Base-by-base conservation (phyloP, 2,888 invertebrate genomes). In the Pharmacophagus antenor region DNA sequence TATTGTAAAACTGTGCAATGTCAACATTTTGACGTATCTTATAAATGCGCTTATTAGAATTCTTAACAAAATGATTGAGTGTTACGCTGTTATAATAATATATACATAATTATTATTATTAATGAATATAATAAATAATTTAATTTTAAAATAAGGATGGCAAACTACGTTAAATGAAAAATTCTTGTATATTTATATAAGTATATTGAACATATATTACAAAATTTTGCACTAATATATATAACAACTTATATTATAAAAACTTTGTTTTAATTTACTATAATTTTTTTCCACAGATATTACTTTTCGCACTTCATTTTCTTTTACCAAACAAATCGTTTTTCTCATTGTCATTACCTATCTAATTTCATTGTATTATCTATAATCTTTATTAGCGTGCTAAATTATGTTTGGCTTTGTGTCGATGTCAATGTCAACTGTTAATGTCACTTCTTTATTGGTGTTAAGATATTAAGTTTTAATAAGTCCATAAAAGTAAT, bases 401-500 rank as follows among this genome's bases (percentile, higher is more conserved):
- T 37, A 31, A 15, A n/a, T 44, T 44, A 8, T 44, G 18, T 44
- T 44, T 44, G 42, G 37, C n/a, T n/a, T 44, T 6, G 18, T 44
- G 42, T n/a, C 41, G 15, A 27, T 27, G 27, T 44, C 42, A 44
- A 44, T 44, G 42, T 44, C 42, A 44, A 6, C n/a, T 44, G 10
- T 44, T 44, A 44, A 18, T 44, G 42, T 7, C 10, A 37, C 37
- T n/a, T 2, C 8, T 20, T 18, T 44, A 18, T 44, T 20, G n/a
- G 17, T 44, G 18, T 44, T 44, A 5, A 18, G n/a, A 37, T 37
- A 6, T 44, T 44, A 18, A 18, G 21, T 5, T 47, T 47, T 10
- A 15, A 22, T 21, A 47, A 7, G 47, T 47, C 47, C 47, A 47
- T 47, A n/a, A 22, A 47, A 22, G 22, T 22, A 50, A 49, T 50